Base-by-base conservation (phyloP, 2,888 invertebrate genomes). In the Protodeltote pygarga region DNA sequence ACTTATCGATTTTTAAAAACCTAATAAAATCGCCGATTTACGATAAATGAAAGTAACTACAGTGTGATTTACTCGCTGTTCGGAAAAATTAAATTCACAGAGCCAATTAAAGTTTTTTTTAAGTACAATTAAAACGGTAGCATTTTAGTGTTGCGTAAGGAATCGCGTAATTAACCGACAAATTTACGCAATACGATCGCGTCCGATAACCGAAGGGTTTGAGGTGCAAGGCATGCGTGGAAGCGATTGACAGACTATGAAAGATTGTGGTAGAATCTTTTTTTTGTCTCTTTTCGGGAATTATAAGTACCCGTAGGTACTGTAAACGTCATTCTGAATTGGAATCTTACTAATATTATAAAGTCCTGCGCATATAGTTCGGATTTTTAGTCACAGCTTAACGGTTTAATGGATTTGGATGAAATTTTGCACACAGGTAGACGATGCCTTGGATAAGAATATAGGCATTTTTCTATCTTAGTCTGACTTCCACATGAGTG, bases 111-210 rank as follows among this genome's bases (percentile, higher is more conserved):
- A 77, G 55, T 63, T 69, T 73, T 60, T 73, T 73, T 77, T 77
- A 69, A 66, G 63, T 73, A 74, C 73, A 86, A 83, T 87, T 85
- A 85, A 85, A 86, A 83, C 84, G 78, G 86, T 83, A 83, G 83
- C 83, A 71, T 68, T 75, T 65, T 70, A 72, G 70, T 60, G 70
- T 87, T 86, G 75, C 75, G 75, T 71, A 83, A 89, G 67, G 39
- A 57, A 57, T 57, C 59, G 62, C 50, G 77, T 76, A 83, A 85
- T 87, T 86, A 87, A 81, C 75, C 57, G 68, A 76, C 80, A 75
- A 83, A 83, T 85, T 87, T 87, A 87, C 85, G 87, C 79, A 86
- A 85, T 68, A 61, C 68, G 84, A 85, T 84, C 74, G 78, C 71
- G 77, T 76, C 65, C 63, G 85, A 85, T 83, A 82, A 71, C 60